phyloP scores from a whole-genome alignment of 2,113 vertebrate genomes.

The Reinhardtius hippoglossoides region DNA sequence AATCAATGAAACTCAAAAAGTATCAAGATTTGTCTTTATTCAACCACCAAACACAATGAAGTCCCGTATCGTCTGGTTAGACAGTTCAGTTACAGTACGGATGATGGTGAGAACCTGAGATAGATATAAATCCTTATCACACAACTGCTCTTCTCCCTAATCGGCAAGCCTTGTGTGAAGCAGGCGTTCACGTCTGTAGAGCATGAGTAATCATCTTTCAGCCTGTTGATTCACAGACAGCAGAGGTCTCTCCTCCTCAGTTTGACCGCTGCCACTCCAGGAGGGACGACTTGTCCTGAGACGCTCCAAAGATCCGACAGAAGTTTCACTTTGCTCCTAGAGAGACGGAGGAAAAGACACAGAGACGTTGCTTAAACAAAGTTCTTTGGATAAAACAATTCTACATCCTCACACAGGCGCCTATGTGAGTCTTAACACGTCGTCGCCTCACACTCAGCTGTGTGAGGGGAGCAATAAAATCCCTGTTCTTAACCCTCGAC shows the following conservation, averaged over 20 bases:
- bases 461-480: constrained; percentile 31
- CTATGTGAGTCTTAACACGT: neutral
- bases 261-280: constrained; percentile 73
- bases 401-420: neutral
- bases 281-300: constrained; percentile 75
- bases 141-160: neutral
- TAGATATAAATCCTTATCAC: constrained; percentile 6
- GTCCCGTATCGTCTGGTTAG: neutral
- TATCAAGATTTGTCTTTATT: constrained; percentile 12
- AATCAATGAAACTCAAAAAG: neutral
- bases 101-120: constrained; percentile 23
- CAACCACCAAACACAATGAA: constrained; percentile 8
- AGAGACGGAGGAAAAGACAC: constrained; percentile 30
- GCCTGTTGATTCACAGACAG: neutral
- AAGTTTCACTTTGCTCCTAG: constrained; percentile 76
- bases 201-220: neutral
- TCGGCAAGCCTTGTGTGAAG: neutral
- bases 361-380: constrained; percentile 1
- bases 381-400: neutral
- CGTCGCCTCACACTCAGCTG: neutral
- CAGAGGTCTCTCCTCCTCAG: constrained; percentile 14
- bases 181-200: neutral
- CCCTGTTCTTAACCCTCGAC: constrained; percentile 34
- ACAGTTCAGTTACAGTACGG: constrained; percentile 20
- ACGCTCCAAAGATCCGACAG: constrained; percentile 80